These are phyloP conservation scores for Drosophila melanosoma DNA, from an alignment of 2,888 invertebrate genomes.

Conservation along the genomic window DNA sequence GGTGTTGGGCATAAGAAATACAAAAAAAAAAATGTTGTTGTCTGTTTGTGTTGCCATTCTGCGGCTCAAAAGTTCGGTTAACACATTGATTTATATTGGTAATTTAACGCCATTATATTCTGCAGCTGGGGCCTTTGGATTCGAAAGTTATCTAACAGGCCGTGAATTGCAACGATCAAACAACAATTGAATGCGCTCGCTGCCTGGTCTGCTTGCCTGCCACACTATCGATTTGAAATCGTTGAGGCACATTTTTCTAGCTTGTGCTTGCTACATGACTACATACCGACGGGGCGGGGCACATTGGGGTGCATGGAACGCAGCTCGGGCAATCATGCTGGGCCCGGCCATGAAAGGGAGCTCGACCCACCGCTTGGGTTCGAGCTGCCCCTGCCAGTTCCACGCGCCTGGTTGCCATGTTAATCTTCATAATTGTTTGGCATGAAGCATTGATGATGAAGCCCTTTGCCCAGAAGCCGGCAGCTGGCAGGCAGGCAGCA, in stretches of 20 bases:
- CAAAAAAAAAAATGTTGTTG: neutral
- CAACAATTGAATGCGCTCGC: constrained; percentile 53
- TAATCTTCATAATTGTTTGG: constrained; percentile 74
- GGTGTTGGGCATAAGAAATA: constrained; percentile 50
- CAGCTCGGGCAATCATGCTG: constrained; percentile 46
- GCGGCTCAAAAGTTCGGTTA: constrained; percentile 43
- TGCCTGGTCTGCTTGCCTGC: neutral
- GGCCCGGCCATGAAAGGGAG: constrained; percentile 30
- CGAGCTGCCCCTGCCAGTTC: constrained; percentile 33
- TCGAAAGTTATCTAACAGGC: constrained; percentile 68
- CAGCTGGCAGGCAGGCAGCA: constrained; percentile 20
- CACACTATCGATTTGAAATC: constrained; percentile 9
- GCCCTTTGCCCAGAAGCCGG: constrained; percentile 29
- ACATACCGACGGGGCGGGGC: constrained; percentile 39
- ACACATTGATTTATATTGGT: constrained; percentile 78
- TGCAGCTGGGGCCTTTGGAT: constrained; percentile 56
- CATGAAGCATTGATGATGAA: constrained; percentile 28
- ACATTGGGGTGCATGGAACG: constrained; percentile 1
- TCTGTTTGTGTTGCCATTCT: constrained; percentile 27
- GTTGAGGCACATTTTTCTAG: neutral
- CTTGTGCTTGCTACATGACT: constrained; percentile 23
- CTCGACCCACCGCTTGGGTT: constrained; percentile 34
- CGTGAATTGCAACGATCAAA: constrained; percentile 70
- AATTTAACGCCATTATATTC: constrained; percentile 74
- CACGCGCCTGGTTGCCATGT: constrained; percentile 63